These are phyloP conservation scores for Xyrichtys novacula DNA, from an alignment of 2,797 vertebrate species.

Conservation along the genomic window DNA sequence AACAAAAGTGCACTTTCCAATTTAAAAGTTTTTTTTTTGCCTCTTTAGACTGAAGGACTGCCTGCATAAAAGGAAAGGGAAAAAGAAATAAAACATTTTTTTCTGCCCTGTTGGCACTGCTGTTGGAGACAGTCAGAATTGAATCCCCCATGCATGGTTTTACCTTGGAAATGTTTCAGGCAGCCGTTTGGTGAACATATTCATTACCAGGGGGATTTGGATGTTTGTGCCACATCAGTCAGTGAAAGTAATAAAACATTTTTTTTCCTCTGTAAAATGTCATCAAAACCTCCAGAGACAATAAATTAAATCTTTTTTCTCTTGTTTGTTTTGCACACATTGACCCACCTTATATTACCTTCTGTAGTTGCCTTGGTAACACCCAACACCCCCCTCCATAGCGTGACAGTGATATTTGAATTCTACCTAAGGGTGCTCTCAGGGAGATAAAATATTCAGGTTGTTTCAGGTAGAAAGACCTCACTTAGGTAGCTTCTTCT, in stretches of 20 bases:
- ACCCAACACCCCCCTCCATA: background rate
- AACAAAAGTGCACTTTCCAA: no score
- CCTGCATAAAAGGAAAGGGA: no score
- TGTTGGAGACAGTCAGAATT: no score
- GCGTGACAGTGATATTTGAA: constrained; percentile 30
- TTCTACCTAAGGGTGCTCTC: constrained; percentile 37
- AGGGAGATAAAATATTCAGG: constrained; percentile 34
- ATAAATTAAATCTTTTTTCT: background rate
- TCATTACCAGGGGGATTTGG: background rate
- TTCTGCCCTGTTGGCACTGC: no score
- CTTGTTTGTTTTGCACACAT: background rate
- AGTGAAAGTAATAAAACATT: background rate
- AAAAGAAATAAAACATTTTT: no score
- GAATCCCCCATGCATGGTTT: no score
- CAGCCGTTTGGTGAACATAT: background rate
- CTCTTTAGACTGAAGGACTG: no score
- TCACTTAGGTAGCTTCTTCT: constrained; percentile 27
- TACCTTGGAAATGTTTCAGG: no score
- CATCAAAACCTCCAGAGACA: background rate
- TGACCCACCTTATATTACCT: constrained; percentile 16
- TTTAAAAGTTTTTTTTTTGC: no score
- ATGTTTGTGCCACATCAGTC: background rate
- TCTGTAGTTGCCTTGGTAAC: constrained; percentile 39
- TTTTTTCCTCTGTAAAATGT: background rate
- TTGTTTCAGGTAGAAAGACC: constrained; percentile 34